Base-by-base conservation (phyloP, 2,113 vertebrate genomes). In the Nipponia nippon region DNA sequence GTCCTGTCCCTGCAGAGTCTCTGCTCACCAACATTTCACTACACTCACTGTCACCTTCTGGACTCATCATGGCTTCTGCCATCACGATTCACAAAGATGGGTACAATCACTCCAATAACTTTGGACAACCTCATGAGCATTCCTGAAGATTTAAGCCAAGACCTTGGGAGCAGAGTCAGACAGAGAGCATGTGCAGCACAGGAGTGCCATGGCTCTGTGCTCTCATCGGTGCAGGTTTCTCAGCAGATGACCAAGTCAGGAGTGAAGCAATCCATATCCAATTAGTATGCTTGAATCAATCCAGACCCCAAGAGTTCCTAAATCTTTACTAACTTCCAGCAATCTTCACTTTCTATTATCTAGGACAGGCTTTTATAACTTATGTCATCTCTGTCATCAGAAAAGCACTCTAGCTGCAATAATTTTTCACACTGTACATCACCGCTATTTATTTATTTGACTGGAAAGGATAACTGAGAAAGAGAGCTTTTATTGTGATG, bases 361-460 rank as follows among this genome's bases (percentile, higher is more conserved):
- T 91, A 92, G 62, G 83, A 85, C 52, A 92, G 73, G 66, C 58
- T 87, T 94, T 95, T 87, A 90, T 87, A 82, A 69, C 30, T 71
- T 85, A 87, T 47, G 72, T 69, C 89, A 76, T 91, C 46, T 91
- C 70, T 62, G 42, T 81, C 82, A 91, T 92, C 81, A 83, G 78
- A 91, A 72, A 72, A 96, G 77, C 78, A 89, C 88, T 97, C 94
- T 92, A 80, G 67, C 50, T 70, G 73, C 82, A 95, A 62, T 95
- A 93, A 91, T 94, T 91, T 93, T 94, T 96, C 87, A 87, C 83
- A 90, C 42, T 93, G 77, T 83, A 91, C 70, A 83, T 93, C 91
- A 89, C 32, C 83, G 76, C 55, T 85, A 79, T 94, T 92, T 94
- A 94, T 93, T 95, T 93, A 94, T 96, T 96, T 89, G 73, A 90